Conservation (phyloP, 2,888 invertebrate species). For the Siphonodentalium dalli region DNA sequence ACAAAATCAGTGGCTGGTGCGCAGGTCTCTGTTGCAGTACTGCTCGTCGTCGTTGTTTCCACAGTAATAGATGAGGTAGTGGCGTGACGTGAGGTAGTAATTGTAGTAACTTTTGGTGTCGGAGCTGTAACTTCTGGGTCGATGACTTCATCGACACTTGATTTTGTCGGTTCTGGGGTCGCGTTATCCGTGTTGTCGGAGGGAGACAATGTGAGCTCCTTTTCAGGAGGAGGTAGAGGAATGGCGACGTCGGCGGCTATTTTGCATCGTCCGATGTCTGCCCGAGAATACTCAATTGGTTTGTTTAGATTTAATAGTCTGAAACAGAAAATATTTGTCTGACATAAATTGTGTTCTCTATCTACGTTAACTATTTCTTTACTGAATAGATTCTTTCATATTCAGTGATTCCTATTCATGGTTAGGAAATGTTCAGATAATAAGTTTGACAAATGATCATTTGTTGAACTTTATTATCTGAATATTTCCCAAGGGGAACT, state of each 20-base stretch:
- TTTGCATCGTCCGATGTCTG: conserved; percentile 70
- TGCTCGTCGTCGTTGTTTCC: conserved; percentile 18
- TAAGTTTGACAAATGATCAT: too few species aligned
- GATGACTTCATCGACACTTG: not conserved
- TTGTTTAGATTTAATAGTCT: conserved; percentile 74
- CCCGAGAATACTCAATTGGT: conserved; percentile 71
- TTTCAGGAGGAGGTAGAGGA: too few species aligned
- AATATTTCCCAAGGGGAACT: too few species aligned
- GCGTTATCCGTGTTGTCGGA: too few species aligned
- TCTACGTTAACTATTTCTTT: too few species aligned
- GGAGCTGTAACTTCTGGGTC: conserved; percentile 1
- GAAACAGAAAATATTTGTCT: conserved; percentile 31
- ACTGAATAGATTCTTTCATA: too few species aligned
- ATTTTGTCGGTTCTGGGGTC: conserved; percentile 1
- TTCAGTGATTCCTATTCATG: too few species aligned
- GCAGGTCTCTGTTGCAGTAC: conserved; percentile 32
- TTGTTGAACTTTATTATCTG: too few species aligned
- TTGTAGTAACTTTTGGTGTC: conserved; percentile 4
- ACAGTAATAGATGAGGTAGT: conserved; percentile 23
- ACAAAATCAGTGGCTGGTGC: conserved; percentile 29
- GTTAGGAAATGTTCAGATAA: too few species aligned
- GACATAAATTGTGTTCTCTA: too few species aligned
- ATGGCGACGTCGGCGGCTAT: too few species aligned
- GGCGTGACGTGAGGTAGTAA: conserved; percentile 16
- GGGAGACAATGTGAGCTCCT: too few species aligned